These are phyloP conservation scores for Perca fluviatilis DNA, from an alignment of 2,113 vertebrate genomes.

Conservation along the genomic window DNA sequence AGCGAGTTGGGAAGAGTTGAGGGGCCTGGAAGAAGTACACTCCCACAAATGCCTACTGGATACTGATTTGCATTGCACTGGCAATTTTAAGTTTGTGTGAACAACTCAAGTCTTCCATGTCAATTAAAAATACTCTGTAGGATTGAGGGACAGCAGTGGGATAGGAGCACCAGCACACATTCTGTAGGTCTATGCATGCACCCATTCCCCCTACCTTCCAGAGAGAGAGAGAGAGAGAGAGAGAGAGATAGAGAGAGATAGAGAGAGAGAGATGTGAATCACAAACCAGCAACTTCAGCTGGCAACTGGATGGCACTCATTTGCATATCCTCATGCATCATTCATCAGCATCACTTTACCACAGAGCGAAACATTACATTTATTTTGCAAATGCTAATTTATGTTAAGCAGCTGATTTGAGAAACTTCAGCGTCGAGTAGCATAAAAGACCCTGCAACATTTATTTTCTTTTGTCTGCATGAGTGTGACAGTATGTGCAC, in stretches of 20 bases:
- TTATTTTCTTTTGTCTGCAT: conserved; percentile 71
- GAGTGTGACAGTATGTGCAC: conserved; percentile 15
- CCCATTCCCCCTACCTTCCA: neutral
- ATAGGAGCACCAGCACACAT: neutral
- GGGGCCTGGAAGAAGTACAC: conserved; percentile 38
- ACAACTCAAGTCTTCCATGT: conserved; percentile 51
- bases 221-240: neutral
- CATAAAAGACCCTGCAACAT: conserved; percentile 67
- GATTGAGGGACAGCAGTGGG: conserved; percentile 26
- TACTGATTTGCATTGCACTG: conserved; percentile 67
- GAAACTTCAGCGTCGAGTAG: conserved; percentile 69
- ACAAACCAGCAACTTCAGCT: conserved; percentile 54
- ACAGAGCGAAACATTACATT: conserved; percentile 69
- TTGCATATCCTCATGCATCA: conserved; percentile 79
- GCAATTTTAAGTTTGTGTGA: conserved; percentile 44
- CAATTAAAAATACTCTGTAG: conserved; percentile 39
- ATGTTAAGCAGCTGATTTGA: conserved; percentile 80
- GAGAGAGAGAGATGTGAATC: conserved; percentile 32
- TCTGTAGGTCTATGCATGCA: neutral
- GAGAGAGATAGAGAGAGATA: neutral
- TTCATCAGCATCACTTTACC: conserved; percentile 75
- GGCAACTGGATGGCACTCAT: conserved; percentile 62
- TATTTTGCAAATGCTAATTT: conserved; percentile 82
- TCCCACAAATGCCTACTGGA: conserved; percentile 49
- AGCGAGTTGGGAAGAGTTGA: conserved; percentile 21